Evolutionary conservation across 2,797 vertebrate genomes (phyloP).

Genomic region (Hafferia zeledoni): DNA sequence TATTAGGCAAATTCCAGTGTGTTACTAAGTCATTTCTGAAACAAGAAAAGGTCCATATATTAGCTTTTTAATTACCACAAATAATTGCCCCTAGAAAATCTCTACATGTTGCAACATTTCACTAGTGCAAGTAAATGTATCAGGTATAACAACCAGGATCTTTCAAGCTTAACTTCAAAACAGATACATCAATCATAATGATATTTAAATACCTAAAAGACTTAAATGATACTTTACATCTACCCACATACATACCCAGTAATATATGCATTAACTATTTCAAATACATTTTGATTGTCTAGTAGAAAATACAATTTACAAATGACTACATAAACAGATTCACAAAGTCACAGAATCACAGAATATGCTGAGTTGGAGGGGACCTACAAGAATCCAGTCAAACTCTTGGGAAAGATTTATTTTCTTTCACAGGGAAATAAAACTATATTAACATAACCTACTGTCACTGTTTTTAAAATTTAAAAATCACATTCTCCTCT

Average conservation of each 20-base stretch:
- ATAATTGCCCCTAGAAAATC: neutral
- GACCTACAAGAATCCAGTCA: neutral
- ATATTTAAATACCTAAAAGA: neutral
- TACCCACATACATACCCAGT: neutral
- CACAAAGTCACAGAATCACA: conserved; percentile 6
- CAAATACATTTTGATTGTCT: neutral
- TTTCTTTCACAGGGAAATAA: conserved; percentile 41
- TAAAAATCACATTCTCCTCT: conserved; percentile 71
- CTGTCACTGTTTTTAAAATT: conserved; percentile 16
- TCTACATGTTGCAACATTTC: neutral
- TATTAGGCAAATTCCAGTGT: neutral
- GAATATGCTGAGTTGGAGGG: neutral
- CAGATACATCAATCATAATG: neutral
- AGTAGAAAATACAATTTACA: neutral
- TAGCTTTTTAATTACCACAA: neutral
- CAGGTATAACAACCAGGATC: neutral
- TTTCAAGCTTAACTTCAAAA: neutral
- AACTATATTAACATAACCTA: neutral
- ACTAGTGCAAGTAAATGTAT: neutral
- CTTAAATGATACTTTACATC: neutral
- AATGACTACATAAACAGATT: neutral
- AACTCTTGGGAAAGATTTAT: neutral
- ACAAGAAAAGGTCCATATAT: neutral
- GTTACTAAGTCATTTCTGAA: neutral
- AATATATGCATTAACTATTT: neutral